Percentiles rank a stretch among this genome's conserved stretches.
Evolutionary conservation across 2,888 invertebrate species (phyloP).

Genomic region (Drosophila fungiperda): DNA sequence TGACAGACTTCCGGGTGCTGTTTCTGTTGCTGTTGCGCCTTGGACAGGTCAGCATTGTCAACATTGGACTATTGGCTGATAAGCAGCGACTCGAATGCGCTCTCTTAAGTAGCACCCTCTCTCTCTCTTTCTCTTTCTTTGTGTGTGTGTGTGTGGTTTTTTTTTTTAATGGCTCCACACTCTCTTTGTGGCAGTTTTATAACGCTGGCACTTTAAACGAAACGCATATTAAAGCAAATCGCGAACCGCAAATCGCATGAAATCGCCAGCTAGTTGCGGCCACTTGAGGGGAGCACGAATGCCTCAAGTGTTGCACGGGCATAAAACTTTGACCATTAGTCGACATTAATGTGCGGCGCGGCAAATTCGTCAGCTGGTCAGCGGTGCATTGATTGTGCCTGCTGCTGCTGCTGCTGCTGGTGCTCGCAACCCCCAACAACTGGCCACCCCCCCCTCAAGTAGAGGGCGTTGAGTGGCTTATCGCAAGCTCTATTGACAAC

Average conservation of each 20-base stretch:
- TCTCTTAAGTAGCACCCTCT: constrained; percentile 22
- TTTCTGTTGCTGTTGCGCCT: constrained; percentile 54
- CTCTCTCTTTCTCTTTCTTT: background rate
- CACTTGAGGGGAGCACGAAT: constrained; percentile 34
- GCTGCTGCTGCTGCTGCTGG: constrained; percentile 7
- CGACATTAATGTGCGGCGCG: constrained; percentile 70
- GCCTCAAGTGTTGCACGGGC: constrained; percentile 75
- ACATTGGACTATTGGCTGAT: constrained; percentile 51
- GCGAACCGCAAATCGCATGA: constrained; percentile 3
- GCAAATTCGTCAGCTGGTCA: constrained; percentile 75
- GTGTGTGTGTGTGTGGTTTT: background rate
- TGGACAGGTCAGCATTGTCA: constrained; percentile 63
- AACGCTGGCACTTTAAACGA: constrained; percentile 49
- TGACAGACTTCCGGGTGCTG: constrained; percentile 54
- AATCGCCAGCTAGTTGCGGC: constrained; percentile 11
- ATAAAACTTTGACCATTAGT: constrained; percentile 78
- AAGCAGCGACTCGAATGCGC: constrained; percentile 35
- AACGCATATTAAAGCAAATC: constrained; percentile 47
- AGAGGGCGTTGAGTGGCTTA: constrained; percentile 45
- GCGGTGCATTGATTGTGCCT: constrained; percentile 58
- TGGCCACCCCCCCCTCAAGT: background rate
- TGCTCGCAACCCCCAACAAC: background rate
- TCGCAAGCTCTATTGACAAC: constrained; percentile 42
- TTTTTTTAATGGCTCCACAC: background rate
- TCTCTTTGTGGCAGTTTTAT: constrained; percentile 41